Base-by-base conservation (phyloP, 2,888 invertebrate genomes). In the Atethmia centrago region DNA sequence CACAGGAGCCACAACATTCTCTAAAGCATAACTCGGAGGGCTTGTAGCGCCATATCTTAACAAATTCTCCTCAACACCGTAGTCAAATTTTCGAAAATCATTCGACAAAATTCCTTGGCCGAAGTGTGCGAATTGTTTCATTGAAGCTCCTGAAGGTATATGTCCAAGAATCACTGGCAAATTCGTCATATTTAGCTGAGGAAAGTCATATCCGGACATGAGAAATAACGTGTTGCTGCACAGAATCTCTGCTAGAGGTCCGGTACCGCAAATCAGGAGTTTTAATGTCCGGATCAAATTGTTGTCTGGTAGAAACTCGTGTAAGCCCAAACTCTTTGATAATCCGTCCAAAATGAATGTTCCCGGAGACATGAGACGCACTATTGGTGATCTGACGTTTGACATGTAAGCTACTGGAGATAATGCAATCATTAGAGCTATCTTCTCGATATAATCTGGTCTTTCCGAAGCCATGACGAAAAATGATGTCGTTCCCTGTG, bases 251-350 rank as follows among this genome's bases (percentile, higher is more conserved):
- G 96, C 90, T 1, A 95, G 74, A 0, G 93, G 90, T 1, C 93
- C 93, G 12, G 92, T 89, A 0, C 94, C 94, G 77, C 97, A 97
- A 14, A 97, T 80, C 0, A 92, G 19, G 3, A 88, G 79, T 73
- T 96, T 97, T 56, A 97, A 89, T 25, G 93, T 87, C 9, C 92
- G 92, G 58, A 97, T 90, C 21, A 98, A 91, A 3, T 91, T 91
- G 63, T 91, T 93, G 59, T 97, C 97, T 0, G 98, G 98, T 7
- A 97, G 85, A 82, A 98, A 97, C 87, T 98, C 98, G 69, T 97
- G 89, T 0, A 95, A 47, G 0, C 97, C 97, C 74, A 97, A 75
- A 49, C 92, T 76, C 36, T 92, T 90, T 16, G 88, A 47, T 3
- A 92, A 65, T 3, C 80, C 85, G 47, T 93, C 86, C 0, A 93